A percentile compares a stretch with the other conserved stretches of the same genome.
phyloP scores from a whole-genome alignment of 2,888 invertebrate species.

The Bursaphelenchus okinawaensis region DNA sequence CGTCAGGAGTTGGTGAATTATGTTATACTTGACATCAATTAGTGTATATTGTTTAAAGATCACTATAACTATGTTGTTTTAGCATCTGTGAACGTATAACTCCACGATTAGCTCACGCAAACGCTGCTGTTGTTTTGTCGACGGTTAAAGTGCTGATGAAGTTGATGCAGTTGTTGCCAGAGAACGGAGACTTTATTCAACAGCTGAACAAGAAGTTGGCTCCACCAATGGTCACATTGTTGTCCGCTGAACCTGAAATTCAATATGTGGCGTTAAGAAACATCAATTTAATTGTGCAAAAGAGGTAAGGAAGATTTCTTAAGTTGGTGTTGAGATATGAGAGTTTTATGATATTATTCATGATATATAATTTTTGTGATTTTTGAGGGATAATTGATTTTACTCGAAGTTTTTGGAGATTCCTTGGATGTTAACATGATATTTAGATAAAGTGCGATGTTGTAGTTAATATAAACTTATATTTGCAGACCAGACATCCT shows the following conservation, averaged over 20 bases:
- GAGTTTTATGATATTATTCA: neutral
- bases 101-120: conserved; percentile 92
- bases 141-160: conserved; percentile 98
- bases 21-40: neutral
- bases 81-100: conserved; percentile 94
- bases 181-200: conserved; percentile 85
- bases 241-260: conserved; percentile 96
- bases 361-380: too few species aligned
- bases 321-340: neutral
- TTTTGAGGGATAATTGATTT: too few species aligned
- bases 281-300: conserved; percentile 98
- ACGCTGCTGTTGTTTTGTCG: conserved; percentile 95
- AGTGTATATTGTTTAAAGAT: neutral
- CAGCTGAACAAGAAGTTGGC: conserved; percentile 92
- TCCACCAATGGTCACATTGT: conserved; percentile 92
- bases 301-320: conserved; percentile 62
- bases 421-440: too few species aligned
- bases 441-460: too few species aligned
- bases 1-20: neutral
- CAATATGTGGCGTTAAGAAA: conserved; percentile 97
- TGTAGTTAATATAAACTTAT: neutral
- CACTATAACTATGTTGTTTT: neutral
- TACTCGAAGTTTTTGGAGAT: too few species aligned
- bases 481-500: conserved; percentile 80
- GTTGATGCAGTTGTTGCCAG: conserved; percentile 90